Percentiles rank a stretch among this genome's conserved stretches.
These are phyloP conservation scores for Drosophila kambysellisi DNA, from an alignment of 2,888 invertebrate genomes.

Conservation along the genomic window DNA sequence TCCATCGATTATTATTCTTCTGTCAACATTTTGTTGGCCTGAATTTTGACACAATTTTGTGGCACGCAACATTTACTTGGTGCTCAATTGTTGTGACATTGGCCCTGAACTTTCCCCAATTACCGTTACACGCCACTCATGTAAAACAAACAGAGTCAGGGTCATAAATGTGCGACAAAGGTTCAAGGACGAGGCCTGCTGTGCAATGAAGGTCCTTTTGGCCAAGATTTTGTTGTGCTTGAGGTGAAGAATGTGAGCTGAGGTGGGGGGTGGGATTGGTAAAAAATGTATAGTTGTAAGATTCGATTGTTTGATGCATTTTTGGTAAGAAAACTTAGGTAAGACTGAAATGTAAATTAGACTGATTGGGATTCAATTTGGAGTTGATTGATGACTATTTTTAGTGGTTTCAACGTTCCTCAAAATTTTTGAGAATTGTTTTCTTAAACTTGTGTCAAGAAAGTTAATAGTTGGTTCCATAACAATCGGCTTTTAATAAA, in stretches of 20 bases:
- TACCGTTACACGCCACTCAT: constrained; percentile 40
- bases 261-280: not conserved
- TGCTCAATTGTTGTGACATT: constrained; percentile 35
- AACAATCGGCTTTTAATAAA: not conserved
- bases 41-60: constrained; percentile 9
- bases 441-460: no score
- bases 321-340: not conserved
- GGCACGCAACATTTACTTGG: constrained; percentile 51
- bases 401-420: not conserved
- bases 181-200: constrained; percentile 42
- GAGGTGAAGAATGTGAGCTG: not conserved
- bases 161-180: constrained; percentile 17
- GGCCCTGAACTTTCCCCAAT: constrained; percentile 56
- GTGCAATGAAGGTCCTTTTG: not conserved
- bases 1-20: not conserved
- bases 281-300: not conserved
- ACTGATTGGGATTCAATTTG: not conserved
- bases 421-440: not conserved
- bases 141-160: constrained; percentile 20
- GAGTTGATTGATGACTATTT: not conserved
- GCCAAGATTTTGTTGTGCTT: not conserved
- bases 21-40: constrained; percentile 36
- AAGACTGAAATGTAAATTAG: not conserved
- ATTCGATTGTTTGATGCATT: not conserved
- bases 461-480: not conserved